These are phyloP conservation scores for Hirtodrosophila trivittata DNA, from an alignment of 2,888 invertebrate genomes.

Conservation along the genomic window DNA sequence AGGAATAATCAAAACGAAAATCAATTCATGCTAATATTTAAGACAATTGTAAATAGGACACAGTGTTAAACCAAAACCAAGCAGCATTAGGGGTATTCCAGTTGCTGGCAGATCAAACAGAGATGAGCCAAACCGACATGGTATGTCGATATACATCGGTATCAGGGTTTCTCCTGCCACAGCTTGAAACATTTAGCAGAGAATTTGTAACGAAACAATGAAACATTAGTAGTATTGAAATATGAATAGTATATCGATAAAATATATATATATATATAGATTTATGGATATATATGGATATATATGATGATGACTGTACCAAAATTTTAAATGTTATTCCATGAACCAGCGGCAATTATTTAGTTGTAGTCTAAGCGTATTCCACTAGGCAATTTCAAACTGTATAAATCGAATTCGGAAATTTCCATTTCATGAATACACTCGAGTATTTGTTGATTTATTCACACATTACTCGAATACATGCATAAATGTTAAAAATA, in stretches of 20 bases:
- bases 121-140: constrained; percentile 11
- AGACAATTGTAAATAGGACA: constrained; percentile 59
- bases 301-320: constrained; percentile 66
- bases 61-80: constrained; percentile 53
- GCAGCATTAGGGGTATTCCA: constrained; percentile 58
- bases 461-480: constrained; percentile 2
- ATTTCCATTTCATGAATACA: constrained; percentile 13
- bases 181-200: constrained; percentile 23
- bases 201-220: constrained; percentile 19
- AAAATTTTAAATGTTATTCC: constrained; percentile 66
- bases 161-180: background rate
- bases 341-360: constrained; percentile 57
- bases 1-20: constrained; percentile 55
- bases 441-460: constrained; percentile 28
- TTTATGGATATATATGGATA: constrained; percentile 9
- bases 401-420: constrained; percentile 55
- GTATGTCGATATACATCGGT: constrained; percentile 14
- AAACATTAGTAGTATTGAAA: constrained; percentile 21
- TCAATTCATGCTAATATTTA: constrained; percentile 23
- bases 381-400: constrained; percentile 61
- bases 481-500: constrained; percentile 5
- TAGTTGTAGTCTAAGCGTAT: constrained; percentile 70
- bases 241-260: background rate
- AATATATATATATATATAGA: constrained; percentile 6
- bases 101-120: constrained; percentile 23